phyloP scores from a whole-genome alignment of 1,140 invertebrate genomes.

The Philotrypesis tridentata region DNA sequence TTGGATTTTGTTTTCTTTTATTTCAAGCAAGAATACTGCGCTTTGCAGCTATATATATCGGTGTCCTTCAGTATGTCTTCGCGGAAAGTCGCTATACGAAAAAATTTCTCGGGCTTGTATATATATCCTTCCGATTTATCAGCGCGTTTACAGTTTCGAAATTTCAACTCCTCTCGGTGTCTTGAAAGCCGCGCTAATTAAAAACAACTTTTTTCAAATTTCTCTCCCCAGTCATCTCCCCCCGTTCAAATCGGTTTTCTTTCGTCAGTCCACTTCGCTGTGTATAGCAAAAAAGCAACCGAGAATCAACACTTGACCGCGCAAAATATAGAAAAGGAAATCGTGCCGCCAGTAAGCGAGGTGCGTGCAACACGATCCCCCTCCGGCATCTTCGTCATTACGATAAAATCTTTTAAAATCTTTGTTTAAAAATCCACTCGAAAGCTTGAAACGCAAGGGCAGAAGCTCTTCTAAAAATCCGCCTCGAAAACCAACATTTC shows the following conservation, averaged over 20 bases:
- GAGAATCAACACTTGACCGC: neutral
- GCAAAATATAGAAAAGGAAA: conserved; percentile 22
- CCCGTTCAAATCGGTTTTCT: conserved; percentile 23
- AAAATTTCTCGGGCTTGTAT: neutral
- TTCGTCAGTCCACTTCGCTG: neutral
- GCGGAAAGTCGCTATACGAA: no score
- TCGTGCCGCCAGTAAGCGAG: neutral
- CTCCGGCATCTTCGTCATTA: neutral
- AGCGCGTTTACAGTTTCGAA: no score
- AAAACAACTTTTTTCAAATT: no score
- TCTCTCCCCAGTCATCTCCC: neutral
- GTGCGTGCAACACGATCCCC: no score
- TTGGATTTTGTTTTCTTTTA: no score
- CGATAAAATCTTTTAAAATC: conserved; percentile 40
- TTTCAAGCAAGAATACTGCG: no score
- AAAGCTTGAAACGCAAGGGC: conserved; percentile 27
- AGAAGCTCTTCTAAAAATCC: conserved; percentile 27
- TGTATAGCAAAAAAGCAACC: neutral
- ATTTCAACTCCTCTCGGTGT: no score
- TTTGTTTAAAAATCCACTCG: conserved; percentile 45
- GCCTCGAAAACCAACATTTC: conserved; percentile 40
- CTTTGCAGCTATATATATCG: no score
- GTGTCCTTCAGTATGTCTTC: neutral
- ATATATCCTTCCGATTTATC: neutral
- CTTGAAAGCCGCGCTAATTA: no score